Base-by-base conservation (phyloP, 2,113 vertebrate genomes). In the Seriola dumerili region DNA sequence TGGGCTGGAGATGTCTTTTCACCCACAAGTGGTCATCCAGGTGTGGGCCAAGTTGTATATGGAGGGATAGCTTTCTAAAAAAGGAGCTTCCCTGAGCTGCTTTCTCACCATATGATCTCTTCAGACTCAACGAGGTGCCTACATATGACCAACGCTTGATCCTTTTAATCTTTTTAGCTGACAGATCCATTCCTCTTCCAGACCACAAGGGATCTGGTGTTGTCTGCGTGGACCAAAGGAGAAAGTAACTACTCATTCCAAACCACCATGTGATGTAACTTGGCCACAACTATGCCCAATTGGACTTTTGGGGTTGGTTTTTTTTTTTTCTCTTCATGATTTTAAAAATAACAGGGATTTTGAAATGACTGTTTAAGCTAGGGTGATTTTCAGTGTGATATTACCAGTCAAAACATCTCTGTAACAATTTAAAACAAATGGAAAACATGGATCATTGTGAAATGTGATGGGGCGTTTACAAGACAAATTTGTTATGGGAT, bases 281-380 rank as follows among this genome's bases (percentile, higher is more conserved):
- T 59, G 66, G 84, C 94, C 94, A 91, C 93, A 94, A 78, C 81
- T 93, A 94, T 93, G 90, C 85, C 68, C 63, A 46, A 71, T 67
- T 86, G 57, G 59, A 78, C 72, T 82, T 91, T 92, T 72, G 78
- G 71, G 64, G 76, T 70, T 11, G 21, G 23, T 55, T 52, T 74
- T 82, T 82, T 72, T 78, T 64, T 58, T 4, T 5, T 57, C 54
- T 69, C 42, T 64, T 19, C 17, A n/a, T 68, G 78, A 82, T 85
- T 91, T 90, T 88, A 88, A 94, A 92, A 93, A 92, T 90, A 92
- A 79, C 83, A 81, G 32, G 19, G 67, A 81, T 84, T 83, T 57
- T 88, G 65, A 90, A 71, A 71, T 42, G 50, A 23, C 81, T 74
- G 40, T 67, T 79, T 67, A 80, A 81, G 38, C 55, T 72, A 17